Percentiles rank a stretch among this genome's conserved stretches.
Evolutionary conservation across 2,888 invertebrate genomes (phyloP).

Genomic region (Coremacera marginata): DNA sequence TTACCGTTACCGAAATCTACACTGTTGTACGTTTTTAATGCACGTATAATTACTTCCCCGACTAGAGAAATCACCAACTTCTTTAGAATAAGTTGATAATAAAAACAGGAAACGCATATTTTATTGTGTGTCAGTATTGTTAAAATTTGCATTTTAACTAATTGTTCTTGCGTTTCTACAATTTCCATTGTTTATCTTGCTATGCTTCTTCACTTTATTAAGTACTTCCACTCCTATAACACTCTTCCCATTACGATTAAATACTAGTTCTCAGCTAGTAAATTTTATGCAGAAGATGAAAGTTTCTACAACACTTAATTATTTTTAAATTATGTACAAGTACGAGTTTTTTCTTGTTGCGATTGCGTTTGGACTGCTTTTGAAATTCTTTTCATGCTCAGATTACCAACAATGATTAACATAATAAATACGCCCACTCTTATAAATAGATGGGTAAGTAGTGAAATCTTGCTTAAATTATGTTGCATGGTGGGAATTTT

Average conservation of each 20-base stretch:
- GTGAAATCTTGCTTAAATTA: conserved; percentile 28
- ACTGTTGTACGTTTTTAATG: no score
- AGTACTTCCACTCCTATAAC: background rate
- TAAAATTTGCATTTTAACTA: no score
- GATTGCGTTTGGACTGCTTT: conserved; percentile 12
- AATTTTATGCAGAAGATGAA: conserved; percentile 4
- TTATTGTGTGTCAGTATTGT: no score
- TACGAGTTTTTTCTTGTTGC: conserved; percentile 2
- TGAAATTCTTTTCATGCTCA: background rate
- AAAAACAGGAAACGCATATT: no score
- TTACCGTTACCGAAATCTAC: no score
- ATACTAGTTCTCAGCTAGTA: background rate
- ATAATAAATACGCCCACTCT: conserved; percentile 24
- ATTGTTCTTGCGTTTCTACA: no score
- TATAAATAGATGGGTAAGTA: conserved; percentile 4
- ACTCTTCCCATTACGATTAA: background rate
- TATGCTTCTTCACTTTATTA: no score
- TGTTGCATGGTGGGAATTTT: conserved; percentile 22
- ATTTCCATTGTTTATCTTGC: no score
- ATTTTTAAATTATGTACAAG: background rate
- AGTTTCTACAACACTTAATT: conserved; percentile 7
- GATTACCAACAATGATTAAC: conserved; percentile 21
- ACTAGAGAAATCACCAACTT: no score
- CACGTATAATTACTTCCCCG: no score
- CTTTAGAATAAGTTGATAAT: no score